Evolutionary conservation across 2,888 invertebrate genomes (phyloP).

Genomic region (Mesorhabditis belari): DNA sequence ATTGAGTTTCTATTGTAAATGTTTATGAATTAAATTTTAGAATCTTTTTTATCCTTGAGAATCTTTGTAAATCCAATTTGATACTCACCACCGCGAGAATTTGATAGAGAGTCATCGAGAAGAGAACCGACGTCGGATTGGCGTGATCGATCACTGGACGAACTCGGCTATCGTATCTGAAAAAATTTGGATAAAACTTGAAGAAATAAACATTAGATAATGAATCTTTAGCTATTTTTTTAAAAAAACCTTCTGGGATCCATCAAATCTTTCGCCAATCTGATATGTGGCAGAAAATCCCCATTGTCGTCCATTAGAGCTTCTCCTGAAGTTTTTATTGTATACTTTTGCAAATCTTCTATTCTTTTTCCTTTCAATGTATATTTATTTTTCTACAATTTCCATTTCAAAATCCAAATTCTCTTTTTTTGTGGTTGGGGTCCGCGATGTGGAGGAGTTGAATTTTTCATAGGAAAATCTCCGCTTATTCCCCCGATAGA

Average conservation of each 20-base stretch:
- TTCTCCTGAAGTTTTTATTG: constrained; percentile 37
- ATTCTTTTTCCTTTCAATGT: too few species aligned
- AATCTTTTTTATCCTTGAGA: background rate
- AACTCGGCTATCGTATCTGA: constrained; percentile 45
- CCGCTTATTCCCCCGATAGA: too few species aligned
- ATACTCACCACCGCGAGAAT: constrained; percentile 47
- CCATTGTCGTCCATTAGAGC: constrained; percentile 43
- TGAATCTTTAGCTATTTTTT: too few species aligned
- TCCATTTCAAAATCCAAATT: too few species aligned
- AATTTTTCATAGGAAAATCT: too few species aligned
- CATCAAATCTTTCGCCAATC: constrained; percentile 48
- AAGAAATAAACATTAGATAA: background rate
- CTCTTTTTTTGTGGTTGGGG: too few species aligned
- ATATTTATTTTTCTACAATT: too few species aligned
- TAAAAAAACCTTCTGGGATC: constrained; percentile 32
- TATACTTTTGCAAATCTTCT: too few species aligned
- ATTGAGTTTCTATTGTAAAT: background rate
- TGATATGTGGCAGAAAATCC: constrained; percentile 49
- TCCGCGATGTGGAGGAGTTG: too few species aligned
- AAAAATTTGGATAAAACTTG: constrained; percentile 1
- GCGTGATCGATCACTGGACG: constrained; percentile 46
- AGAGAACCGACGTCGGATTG: constrained; percentile 38
- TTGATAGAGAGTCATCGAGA: constrained; percentile 51
- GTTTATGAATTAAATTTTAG: background rate
- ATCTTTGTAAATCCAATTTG: background rate